Conservation (phyloP, 2,797 vertebrate genomes). For the Argya squamiceps region DNA sequence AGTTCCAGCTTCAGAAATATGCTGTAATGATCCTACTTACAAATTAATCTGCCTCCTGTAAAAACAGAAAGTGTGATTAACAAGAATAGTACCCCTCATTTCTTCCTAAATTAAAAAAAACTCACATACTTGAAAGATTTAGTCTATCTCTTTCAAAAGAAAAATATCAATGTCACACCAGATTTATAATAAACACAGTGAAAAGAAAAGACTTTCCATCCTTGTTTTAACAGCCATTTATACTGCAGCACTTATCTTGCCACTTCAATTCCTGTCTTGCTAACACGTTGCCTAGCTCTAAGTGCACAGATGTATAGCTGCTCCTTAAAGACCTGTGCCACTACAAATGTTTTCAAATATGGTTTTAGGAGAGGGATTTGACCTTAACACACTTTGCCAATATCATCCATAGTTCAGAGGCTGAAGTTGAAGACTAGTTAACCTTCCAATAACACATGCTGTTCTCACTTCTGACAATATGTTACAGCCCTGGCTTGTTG, state of each 20-base stretch:
- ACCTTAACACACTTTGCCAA: background rate
- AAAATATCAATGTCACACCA: background rate
- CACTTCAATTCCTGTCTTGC: background rate
- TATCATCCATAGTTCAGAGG: background rate
- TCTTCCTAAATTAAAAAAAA: background rate
- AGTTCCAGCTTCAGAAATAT: background rate
- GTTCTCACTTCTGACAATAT: background rate
- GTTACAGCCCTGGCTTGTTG: background rate
- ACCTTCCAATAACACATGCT: conserved; percentile 1
- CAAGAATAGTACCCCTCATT: background rate
- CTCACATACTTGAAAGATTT: background rate
- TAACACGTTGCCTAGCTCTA: background rate
- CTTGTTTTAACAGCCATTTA: background rate
- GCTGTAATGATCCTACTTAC: background rate
- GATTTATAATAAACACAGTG: background rate
- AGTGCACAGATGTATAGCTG: background rate
- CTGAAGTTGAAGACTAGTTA: background rate
- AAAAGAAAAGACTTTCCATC: background rate
- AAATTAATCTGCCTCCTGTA: background rate
- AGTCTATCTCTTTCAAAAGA: background rate
- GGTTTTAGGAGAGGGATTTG: background rate
- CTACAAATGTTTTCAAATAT: background rate
- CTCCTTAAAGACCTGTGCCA: background rate
- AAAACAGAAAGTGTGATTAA: background rate
- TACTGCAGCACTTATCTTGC: background rate